phyloP scores from a whole-genome alignment of 2,797 vertebrate genomes.

The Hippocampus kuda region DNA sequence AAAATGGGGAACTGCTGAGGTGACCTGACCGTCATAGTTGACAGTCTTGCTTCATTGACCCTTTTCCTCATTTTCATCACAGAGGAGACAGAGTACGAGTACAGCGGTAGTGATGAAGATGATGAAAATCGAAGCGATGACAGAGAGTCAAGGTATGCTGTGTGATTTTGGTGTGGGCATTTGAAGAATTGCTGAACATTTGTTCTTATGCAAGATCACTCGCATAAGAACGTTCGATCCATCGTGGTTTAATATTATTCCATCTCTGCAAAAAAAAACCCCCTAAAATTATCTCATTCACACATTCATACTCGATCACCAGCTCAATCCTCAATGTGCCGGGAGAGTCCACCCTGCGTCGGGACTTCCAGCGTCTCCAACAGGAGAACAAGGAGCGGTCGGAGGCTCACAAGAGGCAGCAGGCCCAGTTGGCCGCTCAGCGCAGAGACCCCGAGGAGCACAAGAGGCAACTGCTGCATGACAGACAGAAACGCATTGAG shows the following conservation, averaged over 20 bases:
- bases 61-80: slow-evolving; percentile 4
- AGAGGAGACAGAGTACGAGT: slow-evolving; percentile 93
- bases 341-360: slow-evolving; percentile 82
- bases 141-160: slow-evolving; percentile 79
- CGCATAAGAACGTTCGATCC: no score
- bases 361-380: slow-evolving; percentile 87
- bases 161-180: no score
- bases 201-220: no score
- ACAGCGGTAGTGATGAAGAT: slow-evolving; percentile 90
- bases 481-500: slow-evolving; percentile 85
- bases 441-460: slow-evolving; percentile 84
- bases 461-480: slow-evolving; percentile 81
- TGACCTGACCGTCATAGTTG: not conserved
- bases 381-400: slow-evolving; percentile 88
- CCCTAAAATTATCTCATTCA: no score
- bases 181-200: no score
- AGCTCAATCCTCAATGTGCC: slow-evolving; percentile 91
- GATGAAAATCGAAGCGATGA: slow-evolving; percentile 86
- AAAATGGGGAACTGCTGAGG: not conserved
- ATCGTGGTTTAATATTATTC: no score
- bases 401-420: slow-evolving; percentile 79
- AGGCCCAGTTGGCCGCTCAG: slow-evolving; percentile 77
- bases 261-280: no score
- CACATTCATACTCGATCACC: not conserved
- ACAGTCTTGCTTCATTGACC: not conserved